Conservation (phyloP, 64 coral and sea anemone species). For the Platygyra sinensis region DNA sequence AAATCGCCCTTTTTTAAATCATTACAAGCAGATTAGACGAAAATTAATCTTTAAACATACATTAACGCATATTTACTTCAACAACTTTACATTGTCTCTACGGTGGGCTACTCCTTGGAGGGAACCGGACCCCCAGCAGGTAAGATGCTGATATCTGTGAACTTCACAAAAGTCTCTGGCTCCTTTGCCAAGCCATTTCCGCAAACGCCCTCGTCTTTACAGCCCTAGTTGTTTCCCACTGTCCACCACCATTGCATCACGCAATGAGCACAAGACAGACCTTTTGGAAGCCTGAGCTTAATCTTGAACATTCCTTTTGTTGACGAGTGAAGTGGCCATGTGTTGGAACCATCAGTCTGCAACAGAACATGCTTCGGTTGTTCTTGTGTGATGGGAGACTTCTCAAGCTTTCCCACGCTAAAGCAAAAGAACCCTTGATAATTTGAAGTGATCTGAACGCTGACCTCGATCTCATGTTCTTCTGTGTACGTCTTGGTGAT, state of each 20-base stretch:
- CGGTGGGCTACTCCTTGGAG: neutral
- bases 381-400: conserved; percentile 21
- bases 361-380: conserved; percentile 22
- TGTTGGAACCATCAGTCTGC: conserved; percentile 41
- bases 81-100: neutral
- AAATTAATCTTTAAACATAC: too few relatives aligned
- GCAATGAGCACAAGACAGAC: too few relatives aligned
- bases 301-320: conserved; percentile 22
- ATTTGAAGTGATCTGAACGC: conserved; percentile 41
- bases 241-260: too few relatives aligned
- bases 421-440: conserved; percentile 68
- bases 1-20: too few relatives aligned
- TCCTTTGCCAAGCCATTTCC: conserved; percentile 13
- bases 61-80: too few relatives aligned
- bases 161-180: conserved; percentile 65
- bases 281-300: conserved; percentile 14
- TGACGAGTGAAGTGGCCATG: conserved; percentile 27
- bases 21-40: too few relatives aligned
- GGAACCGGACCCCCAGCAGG: neutral
- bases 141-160: conserved; percentile 25
- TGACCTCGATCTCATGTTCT: conserved; percentile 55
- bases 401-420: conserved; percentile 48
- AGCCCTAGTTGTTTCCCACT: too few relatives aligned
- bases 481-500: conserved; percentile 54
- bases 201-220: neutral